Base-by-base conservation (phyloP, 2,797 vertebrate genomes). In the Neopelma chrysocephalum region DNA sequence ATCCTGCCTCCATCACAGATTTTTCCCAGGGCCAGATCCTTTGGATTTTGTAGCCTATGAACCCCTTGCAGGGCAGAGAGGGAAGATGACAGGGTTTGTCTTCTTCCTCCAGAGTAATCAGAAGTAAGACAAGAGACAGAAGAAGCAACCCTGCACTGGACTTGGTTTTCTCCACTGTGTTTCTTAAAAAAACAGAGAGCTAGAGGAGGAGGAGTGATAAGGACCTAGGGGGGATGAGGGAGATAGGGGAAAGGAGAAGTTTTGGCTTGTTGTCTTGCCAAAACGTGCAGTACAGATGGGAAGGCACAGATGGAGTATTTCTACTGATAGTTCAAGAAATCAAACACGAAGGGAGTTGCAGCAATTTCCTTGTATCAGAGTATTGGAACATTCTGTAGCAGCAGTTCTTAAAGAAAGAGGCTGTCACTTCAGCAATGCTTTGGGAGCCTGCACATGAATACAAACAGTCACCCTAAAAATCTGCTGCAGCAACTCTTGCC, bases 311-410 rank as follows among this genome's bases (percentile, higher is more conserved):
- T 93, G 76, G 96, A 76, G 58, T 36, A 34, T 87, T 96, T 95
- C 76, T 62, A 90, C 69, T 87, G 65, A 69, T 91, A 96, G 94
- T 96, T 96, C 75, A 97, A 96, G 94, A 95, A 96, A 96, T 89
- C 82, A 94, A 95, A 96, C 56, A 79, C 12, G 17, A 77, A 89
- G 34, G 76, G 56, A 94, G 58, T 71, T 75, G 40, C 75, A 94
- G 81, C 87, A 87, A 54, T 62, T 95, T 89, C 92, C 71, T 65
- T 92, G 68, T 91, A 62, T 82, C 36, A 5, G 79, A 83, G 54
- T 86, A 58, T 89, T 89, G 57, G 87, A 93, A 90, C n/a, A 19
- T 76, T 91, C 73, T 93, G 73, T 87, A 90, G 84, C 92, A 96
- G 89, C 72, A 94, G 54, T 18, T 83, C 87, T 96, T 96, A 88